phyloP scores from a whole-genome alignment of 2,888 invertebrate species.

The Phalera bucephala region DNA sequence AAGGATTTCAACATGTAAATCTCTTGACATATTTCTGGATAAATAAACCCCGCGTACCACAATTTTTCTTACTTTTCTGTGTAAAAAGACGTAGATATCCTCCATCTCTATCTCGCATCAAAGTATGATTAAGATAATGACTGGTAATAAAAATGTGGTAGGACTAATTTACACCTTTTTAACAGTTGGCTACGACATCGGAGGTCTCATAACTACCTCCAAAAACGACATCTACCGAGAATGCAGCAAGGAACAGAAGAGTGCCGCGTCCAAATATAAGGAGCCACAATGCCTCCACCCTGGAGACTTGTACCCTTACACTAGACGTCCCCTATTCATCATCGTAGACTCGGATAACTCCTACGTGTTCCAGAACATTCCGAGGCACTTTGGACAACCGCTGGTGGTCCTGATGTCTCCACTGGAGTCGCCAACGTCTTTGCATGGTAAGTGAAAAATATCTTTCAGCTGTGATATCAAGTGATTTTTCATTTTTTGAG shows the following conservation, averaged over 20 bases:
- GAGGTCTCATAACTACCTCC: constrained; percentile 94
- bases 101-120: too few relatives aligned
- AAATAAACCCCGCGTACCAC: too few relatives aligned
- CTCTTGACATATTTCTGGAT: too few relatives aligned
- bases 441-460: constrained; percentile 89
- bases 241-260: constrained; percentile 48
- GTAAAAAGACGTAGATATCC: not conserved
- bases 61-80: too few relatives aligned
- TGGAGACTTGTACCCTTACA: constrained; percentile 96
- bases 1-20: too few relatives aligned
- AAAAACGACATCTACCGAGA: constrained; percentile 87
- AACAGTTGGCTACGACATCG: constrained; percentile 93
- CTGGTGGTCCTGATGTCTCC: constrained; percentile 97
- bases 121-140: too few relatives aligned
- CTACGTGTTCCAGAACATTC: constrained; percentile 95
- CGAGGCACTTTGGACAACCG: constrained; percentile 95
- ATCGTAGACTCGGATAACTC: constrained; percentile 98
- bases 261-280: constrained; percentile 62
- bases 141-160: too few relatives aligned
- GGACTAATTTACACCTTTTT: too few relatives aligned
- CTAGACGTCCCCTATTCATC: constrained; percentile 95
- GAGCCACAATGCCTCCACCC: constrained; percentile 94
- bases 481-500: too few relatives aligned
- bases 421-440: constrained; percentile 92
- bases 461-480: too few relatives aligned